Percentiles rank a stretch among this genome's conserved stretches.
Conservation (phyloP, 2,888 invertebrate genomes). For the Tineola bisselliella region DNA sequence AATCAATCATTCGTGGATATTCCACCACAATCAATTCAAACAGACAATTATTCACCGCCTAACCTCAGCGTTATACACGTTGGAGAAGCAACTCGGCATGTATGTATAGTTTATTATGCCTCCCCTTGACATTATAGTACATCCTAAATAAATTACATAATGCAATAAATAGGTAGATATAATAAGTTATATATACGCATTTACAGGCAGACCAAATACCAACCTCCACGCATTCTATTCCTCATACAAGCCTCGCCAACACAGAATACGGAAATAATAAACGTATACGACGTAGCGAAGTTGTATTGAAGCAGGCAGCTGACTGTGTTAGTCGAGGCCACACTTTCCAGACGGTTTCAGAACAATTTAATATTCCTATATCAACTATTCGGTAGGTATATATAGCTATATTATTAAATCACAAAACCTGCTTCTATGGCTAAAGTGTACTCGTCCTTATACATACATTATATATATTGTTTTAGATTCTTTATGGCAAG, state of each 20-base stretch:
- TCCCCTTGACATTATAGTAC: too few relatives aligned
- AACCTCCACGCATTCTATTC: too few relatives aligned
- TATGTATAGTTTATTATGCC: too few relatives aligned
- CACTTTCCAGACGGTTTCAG: conserved; percentile 88
- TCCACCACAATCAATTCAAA: conserved; percentile 42
- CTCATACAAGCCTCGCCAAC: background rate
- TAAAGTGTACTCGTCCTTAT: too few relatives aligned
- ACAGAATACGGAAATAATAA: conserved; percentile 30
- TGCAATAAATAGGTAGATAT: too few relatives aligned
- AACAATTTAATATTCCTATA: conserved; percentile 88
- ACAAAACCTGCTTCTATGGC: too few relatives aligned
- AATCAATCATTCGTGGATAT: conserved; percentile 32
- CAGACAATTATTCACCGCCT: conserved; percentile 33
- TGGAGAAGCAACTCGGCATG: conserved; percentile 20
- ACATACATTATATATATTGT: conserved; percentile 13
- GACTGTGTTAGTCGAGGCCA: conserved; percentile 87
- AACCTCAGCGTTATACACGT: conserved; percentile 49
- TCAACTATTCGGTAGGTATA: conserved; percentile 77
- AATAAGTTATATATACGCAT: background rate
- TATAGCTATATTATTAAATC: too few relatives aligned
- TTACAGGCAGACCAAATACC: too few relatives aligned
- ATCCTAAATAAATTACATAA: too few relatives aligned
- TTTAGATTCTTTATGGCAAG: conserved; percentile 85
- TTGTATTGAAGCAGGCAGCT: conserved; percentile 80
- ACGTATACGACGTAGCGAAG: conserved; percentile 79